phyloP scores from a whole-genome alignment of 2,797 vertebrate species.

The Falco columbarius region DNA sequence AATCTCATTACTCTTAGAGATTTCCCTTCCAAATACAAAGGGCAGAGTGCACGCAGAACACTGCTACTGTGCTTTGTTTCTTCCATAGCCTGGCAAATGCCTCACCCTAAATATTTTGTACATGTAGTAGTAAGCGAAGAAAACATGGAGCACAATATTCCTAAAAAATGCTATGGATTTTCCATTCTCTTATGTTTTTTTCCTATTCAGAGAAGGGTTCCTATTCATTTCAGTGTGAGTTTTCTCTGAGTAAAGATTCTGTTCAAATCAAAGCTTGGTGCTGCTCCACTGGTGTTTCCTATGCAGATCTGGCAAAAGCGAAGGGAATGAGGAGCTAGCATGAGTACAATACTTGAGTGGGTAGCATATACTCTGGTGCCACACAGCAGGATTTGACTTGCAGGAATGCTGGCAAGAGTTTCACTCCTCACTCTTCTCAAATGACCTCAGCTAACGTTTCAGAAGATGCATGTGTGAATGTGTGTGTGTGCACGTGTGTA shows the following conservation, averaged over 20 bases:
- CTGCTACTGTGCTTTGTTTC: not conserved
- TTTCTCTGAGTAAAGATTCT: not conserved
- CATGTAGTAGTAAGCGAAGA: not conserved
- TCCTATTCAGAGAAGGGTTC: not conserved
- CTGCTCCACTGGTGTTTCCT: not conserved
- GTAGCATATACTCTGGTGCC: not conserved
- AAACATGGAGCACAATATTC: not conserved
- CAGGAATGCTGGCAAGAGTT: not conserved
- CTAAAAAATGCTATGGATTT: not conserved
- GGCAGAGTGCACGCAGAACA: not conserved
- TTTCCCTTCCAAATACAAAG: not conserved
- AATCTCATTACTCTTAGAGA: not conserved
- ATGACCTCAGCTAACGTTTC: not conserved
- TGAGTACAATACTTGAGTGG: not conserved
- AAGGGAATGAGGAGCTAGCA: not conserved
- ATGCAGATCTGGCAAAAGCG: not conserved
- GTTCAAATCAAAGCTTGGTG: not conserved
- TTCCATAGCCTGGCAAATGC: not conserved
- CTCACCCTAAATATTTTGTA: not conserved
- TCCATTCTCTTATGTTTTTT: not conserved
- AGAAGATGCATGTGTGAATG: not conserved
- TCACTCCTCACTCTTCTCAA: not conserved
- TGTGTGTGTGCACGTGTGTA: rapidly evolving
- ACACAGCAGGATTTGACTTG: rapidly evolving
- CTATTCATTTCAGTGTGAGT: not conserved